Evolutionary conservation across 2,797 vertebrate species (phyloP).

Genomic region (Scolopax bukidnonensis): DNA sequence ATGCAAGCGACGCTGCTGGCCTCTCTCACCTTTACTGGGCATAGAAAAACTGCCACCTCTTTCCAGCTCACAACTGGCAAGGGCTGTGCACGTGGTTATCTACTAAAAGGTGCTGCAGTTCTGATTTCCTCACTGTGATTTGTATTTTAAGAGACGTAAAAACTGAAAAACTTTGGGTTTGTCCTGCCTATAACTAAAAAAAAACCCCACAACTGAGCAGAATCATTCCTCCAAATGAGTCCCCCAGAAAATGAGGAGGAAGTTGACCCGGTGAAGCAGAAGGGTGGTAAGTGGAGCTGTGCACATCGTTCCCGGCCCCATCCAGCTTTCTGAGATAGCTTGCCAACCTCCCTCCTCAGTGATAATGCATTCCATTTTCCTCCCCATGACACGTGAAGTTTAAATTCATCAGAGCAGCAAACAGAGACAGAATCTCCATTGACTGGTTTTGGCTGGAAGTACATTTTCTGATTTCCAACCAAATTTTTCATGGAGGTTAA

Average conservation of each 20-base stretch:
- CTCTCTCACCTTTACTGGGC: constrained; percentile 1
- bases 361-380: constrained; percentile 19
- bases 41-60: neutral
- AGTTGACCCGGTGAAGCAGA: neutral
- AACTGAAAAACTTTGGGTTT: neutral
- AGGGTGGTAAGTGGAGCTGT: neutral
- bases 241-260: neutral
- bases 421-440: constrained; percentile 35
- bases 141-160: neutral
- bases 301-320: neutral
- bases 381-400: constrained; percentile 8
- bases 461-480: constrained; percentile 26
- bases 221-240: neutral
- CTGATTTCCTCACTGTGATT: neutral
- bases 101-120: neutral
- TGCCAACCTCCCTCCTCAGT: neutral
- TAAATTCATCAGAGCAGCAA: constrained; percentile 21
- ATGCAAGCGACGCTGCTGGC: neutral
- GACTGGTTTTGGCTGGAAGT: constrained; percentile 41
- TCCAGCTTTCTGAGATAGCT: neutral
- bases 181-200: neutral
- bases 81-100: neutral
- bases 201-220: neutral
- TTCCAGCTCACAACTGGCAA: neutral
- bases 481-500: constrained; percentile 7